A percentile compares a stretch with the other conserved stretches of the same genome.
phyloP scores from a whole-genome alignment of 2,113 vertebrate genomes.

The Thryonomys swinderianus region DNA sequence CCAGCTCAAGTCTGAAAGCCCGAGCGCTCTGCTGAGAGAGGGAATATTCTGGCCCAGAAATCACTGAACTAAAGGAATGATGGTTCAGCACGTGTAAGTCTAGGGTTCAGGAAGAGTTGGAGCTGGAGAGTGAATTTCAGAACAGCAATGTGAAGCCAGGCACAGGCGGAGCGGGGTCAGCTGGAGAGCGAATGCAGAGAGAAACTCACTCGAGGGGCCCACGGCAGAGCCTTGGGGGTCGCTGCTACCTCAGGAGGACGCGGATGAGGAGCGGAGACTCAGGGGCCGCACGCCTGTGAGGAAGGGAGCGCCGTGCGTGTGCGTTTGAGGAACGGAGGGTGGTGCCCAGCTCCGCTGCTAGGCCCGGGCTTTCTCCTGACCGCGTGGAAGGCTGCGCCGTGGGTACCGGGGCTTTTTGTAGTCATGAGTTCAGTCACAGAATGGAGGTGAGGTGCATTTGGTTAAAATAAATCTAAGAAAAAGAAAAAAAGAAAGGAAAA shows the following conservation, averaged over 20 bases:
- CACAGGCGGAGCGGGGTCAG: neutral
- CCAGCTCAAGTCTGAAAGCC: neutral
- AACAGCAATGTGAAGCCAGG: neutral
- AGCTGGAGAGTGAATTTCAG: neutral
- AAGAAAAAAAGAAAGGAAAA: neutral
- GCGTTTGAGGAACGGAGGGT: neutral
- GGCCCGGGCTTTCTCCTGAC: too few species aligned
- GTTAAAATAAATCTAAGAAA: neutral
- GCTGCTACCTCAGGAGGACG: neutral
- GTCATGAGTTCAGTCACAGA: neutral
- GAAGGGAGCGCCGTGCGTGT: rapidly evolving
- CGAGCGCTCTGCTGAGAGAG: neutral
- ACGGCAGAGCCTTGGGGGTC: neutral
- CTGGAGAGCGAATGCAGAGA: neutral
- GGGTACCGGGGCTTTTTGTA: neutral
- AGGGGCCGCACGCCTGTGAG: neutral
- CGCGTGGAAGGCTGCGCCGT: neutral
- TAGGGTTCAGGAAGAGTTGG: neutral
- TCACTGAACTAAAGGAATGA: neutral
- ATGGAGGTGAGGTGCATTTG: neutral
- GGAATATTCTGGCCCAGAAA: neutral
- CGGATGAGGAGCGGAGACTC: too few species aligned
- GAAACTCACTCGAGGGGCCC: neutral
- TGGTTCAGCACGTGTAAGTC: neutral
- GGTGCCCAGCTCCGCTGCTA: neutral